phyloP scores from a whole-genome alignment of 1,140 invertebrate species.

The Cryptotermes secundus region DNA sequence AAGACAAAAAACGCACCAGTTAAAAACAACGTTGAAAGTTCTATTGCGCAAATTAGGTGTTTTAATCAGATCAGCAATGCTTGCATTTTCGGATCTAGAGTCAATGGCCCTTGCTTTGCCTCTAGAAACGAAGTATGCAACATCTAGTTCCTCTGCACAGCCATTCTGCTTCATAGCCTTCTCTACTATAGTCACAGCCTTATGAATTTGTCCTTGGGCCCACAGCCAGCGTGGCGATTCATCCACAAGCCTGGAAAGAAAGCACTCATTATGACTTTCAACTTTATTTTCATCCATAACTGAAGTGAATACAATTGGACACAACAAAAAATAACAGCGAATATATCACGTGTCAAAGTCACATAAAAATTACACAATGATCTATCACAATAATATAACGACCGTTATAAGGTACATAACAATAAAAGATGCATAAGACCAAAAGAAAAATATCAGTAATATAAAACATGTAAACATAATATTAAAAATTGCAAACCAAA shows the following conservation, averaged over 20 bases:
- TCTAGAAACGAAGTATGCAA: slow-evolving; percentile 60
- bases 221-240: slow-evolving; percentile 85
- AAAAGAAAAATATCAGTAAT: no score
- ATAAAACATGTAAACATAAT: no score
- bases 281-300: no score
- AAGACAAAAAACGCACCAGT: slow-evolving; percentile 57
- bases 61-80: slow-evolving; percentile 69
- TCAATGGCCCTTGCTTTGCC: slow-evolving; percentile 51
- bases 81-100: slow-evolving; percentile 51
- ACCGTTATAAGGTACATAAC: no score
- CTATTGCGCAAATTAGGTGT: slow-evolving; percentile 77
- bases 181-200: slow-evolving; percentile 70
- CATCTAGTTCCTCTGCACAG: slow-evolving; percentile 59
- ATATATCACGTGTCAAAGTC: no score
- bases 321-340: no score
- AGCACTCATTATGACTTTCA: not conserved
- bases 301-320: no score
- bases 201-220: slow-evolving; percentile 69
- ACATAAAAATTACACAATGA: no score
- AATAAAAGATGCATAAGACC: no score
- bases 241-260: slow-evolving; percentile 64
- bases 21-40: slow-evolving; percentile 77
- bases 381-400: no score
- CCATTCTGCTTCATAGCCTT: slow-evolving; percentile 69
- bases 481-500: no score